Evolutionary conservation across 2,888 invertebrate species (phyloP).

Genomic region (Strigamia transsilvanica): DNA sequence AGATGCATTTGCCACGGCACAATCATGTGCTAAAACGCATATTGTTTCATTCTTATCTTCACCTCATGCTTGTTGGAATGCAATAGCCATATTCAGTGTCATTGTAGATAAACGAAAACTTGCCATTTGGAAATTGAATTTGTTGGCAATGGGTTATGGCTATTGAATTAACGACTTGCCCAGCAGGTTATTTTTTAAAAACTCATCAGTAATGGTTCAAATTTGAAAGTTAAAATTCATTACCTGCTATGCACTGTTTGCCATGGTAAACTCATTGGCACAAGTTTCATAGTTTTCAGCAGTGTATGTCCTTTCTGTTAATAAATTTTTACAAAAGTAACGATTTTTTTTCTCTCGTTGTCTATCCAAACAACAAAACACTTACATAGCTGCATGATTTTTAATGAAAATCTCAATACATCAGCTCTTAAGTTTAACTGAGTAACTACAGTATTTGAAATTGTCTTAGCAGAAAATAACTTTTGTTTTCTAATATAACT

Average conservation of each 20-base stretch:
- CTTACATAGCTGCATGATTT: background rate
- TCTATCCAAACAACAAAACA: no score
- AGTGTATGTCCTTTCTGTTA: slow-evolving; percentile 54
- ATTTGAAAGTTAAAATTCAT: background rate
- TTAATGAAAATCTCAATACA: background rate
- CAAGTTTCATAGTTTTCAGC: slow-evolving; percentile 32
- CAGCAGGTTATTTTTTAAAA: slow-evolving; percentile 29
- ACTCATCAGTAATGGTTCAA: slow-evolving; percentile 4
- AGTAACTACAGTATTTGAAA: background rate
- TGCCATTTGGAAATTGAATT: slow-evolving; percentile 27
- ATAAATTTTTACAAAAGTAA: slow-evolving; percentile 52
- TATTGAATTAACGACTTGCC: slow-evolving; percentile 6
- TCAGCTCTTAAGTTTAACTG: background rate
- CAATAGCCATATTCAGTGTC: slow-evolving; percentile 29
- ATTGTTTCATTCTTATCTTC: slow-evolving; percentile 14
- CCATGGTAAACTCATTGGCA: slow-evolving; percentile 51
- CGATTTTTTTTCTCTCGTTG: background rate
- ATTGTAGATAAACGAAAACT: slow-evolving; percentile 52
- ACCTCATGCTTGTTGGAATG: slow-evolving; percentile 5
- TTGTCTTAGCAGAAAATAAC: no score
- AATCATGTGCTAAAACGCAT: slow-evolving; percentile 35
- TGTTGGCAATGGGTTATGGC: background rate
- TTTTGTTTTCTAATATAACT: no score
- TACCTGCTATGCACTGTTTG: slow-evolving; percentile 52
- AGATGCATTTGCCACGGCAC: slow-evolving; percentile 32